Conservation (phyloP, 2,113 vertebrate genomes). For the Heptranchias perlo region DNA sequence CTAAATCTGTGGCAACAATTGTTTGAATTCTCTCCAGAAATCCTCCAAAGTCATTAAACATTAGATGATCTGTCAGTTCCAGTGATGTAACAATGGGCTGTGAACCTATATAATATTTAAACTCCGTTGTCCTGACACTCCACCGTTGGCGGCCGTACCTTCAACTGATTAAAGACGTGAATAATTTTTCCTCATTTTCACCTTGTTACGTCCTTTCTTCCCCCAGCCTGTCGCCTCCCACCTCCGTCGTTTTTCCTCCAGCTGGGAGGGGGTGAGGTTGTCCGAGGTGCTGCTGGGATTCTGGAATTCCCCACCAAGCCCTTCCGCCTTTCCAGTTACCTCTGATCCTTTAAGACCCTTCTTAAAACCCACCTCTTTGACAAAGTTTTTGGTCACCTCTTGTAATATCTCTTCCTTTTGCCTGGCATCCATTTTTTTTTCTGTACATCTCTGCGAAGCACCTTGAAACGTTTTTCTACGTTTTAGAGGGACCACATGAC, state of each 20-base stretch:
- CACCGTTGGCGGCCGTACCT: no score
- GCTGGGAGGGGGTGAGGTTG: not conserved
- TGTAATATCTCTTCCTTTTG: no score
- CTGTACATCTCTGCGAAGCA: no score
- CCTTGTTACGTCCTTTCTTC: not conserved
- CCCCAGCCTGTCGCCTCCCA: not conserved
- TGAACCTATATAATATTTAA: no score
- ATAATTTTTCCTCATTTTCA: not conserved
- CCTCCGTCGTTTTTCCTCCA: no score
- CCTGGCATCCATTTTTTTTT: no score
- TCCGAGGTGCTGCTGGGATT: not conserved
- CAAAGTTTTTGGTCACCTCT: not conserved
- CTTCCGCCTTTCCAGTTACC: not conserved
- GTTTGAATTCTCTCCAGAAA: not conserved
- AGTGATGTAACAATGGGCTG: not conserved
- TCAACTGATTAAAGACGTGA: no score
- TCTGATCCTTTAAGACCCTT: not conserved
- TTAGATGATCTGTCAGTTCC: no score
- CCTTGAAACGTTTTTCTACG: no score
- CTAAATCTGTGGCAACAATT: not conserved
- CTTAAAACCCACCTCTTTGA: no score
- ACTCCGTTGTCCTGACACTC: not conserved
- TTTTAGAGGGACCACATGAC: no score
- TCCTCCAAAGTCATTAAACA: not conserved
- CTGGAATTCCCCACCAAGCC: not conserved